A percentile compares a stretch with the other conserved stretches of the same genome.
phyloP scores from a whole-genome alignment of 2,888 invertebrate genomes.

The Nudaria mundana region DNA sequence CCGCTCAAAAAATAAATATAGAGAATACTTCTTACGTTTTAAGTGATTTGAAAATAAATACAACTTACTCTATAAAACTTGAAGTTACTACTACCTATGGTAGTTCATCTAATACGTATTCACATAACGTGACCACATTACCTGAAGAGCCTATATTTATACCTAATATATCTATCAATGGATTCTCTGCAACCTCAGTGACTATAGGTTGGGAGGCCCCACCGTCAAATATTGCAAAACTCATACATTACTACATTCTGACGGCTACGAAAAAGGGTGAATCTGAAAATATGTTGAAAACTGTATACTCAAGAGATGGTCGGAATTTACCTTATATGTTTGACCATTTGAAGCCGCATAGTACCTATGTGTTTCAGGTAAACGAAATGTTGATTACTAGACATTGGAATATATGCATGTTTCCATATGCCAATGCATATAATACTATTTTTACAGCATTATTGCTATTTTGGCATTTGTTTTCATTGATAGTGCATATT shows the following conservation, averaged over 20 bases:
- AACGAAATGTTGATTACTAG: too few species aligned
- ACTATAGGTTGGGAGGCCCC: constrained; percentile 91
- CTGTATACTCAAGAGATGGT: constrained; percentile 84
- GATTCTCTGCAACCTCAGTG: constrained; percentile 85
- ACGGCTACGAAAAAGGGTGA: constrained; percentile 82
- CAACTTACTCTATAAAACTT: constrained; percentile 85
- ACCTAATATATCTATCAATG: constrained; percentile 89
- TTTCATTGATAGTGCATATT: too few species aligned
- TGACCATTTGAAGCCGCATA: constrained; percentile 87
- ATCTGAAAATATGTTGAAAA: constrained; percentile 49
- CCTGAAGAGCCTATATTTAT: constrained; percentile 88
- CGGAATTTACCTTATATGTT: constrained; percentile 89
- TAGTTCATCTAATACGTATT: too few species aligned
- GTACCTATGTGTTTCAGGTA: constrained; percentile 89
- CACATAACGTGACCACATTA: constrained; percentile 77
- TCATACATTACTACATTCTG: constrained; percentile 88
- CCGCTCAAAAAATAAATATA: constrained; percentile 81
- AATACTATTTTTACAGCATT: too few species aligned
- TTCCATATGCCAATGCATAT: too few species aligned
- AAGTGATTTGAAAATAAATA: constrained; percentile 82
- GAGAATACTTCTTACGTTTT: constrained; percentile 86
- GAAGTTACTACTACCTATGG: constrained; percentile 85
- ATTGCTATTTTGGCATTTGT: too few species aligned
- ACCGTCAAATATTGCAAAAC: constrained; percentile 82
- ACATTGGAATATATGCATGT: too few species aligned